Percentiles rank a stretch among this genome's conserved stretches.
Conservation (phyloP, 2,888 invertebrate species). For the Apoderus coryli region DNA sequence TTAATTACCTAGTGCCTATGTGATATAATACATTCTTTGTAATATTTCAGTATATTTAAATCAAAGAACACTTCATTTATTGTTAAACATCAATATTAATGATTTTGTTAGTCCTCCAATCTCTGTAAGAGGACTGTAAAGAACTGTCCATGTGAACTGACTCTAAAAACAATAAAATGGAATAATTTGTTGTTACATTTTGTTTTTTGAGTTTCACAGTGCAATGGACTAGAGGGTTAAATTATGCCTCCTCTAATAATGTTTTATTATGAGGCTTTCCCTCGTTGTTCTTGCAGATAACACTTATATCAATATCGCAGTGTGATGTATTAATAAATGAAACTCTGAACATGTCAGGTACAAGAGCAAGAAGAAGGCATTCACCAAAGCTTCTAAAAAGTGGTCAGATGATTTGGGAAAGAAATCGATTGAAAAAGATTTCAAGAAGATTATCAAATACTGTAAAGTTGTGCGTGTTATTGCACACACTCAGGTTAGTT, state of each 20-base stretch:
- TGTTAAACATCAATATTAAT: too few relatives aligned
- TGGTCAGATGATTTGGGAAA: constrained; percentile 97
- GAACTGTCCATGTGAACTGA: constrained; percentile 24
- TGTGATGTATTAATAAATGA: background rate
- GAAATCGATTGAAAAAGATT: constrained; percentile 92
- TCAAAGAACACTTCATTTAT: too few relatives aligned
- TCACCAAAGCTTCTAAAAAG: constrained; percentile 94
- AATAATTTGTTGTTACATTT: too few relatives aligned
- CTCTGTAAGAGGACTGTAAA: constrained; percentile 47
- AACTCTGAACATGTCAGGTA: constrained; percentile 52
- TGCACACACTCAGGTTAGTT: constrained; percentile 87
- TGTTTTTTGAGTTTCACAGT: too few relatives aligned
- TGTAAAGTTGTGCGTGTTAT: constrained; percentile 93
- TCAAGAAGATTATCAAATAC: constrained; percentile 96
- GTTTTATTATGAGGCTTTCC: constrained; percentile 54
- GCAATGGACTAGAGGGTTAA: too few relatives aligned
- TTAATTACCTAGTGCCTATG: too few relatives aligned
- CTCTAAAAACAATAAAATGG: too few relatives aligned
- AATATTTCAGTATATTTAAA: too few relatives aligned
- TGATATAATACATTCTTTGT: too few relatives aligned
- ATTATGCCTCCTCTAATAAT: constrained; percentile 70
- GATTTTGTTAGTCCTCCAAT: constrained; percentile 48
- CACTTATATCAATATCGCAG: constrained; percentile 3
- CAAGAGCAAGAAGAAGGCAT: constrained; percentile 99
- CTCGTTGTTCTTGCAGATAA: constrained; percentile 31